Evolutionary conservation across 2,888 invertebrate species (phyloP).

Genomic region (Diogma glabrata): DNA sequence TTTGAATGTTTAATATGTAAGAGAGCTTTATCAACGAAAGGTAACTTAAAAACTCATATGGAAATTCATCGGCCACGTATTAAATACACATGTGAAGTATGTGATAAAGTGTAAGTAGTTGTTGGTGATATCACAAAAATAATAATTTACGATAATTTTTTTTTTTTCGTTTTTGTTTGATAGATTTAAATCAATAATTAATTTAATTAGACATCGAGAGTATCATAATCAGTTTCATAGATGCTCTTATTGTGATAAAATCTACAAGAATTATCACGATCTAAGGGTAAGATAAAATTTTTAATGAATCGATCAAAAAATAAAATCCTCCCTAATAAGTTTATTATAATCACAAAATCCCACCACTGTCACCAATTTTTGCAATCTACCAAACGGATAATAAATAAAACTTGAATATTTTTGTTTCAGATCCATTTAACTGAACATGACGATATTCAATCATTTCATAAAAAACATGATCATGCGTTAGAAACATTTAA

Average conservation of each 20-base stretch:
- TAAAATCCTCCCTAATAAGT: constrained; percentile 6
- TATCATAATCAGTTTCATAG: constrained; percentile 49
- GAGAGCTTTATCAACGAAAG: constrained; percentile 48
- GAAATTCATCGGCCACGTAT: constrained; percentile 51
- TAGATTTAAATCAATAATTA: constrained; percentile 54
- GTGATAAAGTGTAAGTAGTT: constrained; percentile 46
- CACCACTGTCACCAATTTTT: too few species aligned
- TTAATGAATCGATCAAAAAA: too few species aligned
- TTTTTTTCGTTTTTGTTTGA: too few species aligned
- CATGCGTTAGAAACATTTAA: constrained; percentile 37
- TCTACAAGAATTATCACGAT: constrained; percentile 62
- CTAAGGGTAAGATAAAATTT: constrained; percentile 46
- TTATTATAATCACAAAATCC: too few species aligned
- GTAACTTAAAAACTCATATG: constrained; percentile 50
- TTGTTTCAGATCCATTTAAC: constrained; percentile 55
- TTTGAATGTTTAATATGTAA: constrained; percentile 48
- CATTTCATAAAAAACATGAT: constrained; percentile 59
- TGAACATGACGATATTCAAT: constrained; percentile 61
- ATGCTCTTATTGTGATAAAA: constrained; percentile 56
- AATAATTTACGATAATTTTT: too few species aligned
- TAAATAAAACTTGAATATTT: too few species aligned
- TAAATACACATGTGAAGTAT: constrained; percentile 50
- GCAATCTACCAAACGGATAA: too few species aligned
- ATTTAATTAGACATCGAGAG: constrained; percentile 51
- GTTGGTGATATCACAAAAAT: too few species aligned